Evolutionary conservation across 1,140 invertebrate species (phyloP).

Genomic region (Conus betulinus): DNA sequence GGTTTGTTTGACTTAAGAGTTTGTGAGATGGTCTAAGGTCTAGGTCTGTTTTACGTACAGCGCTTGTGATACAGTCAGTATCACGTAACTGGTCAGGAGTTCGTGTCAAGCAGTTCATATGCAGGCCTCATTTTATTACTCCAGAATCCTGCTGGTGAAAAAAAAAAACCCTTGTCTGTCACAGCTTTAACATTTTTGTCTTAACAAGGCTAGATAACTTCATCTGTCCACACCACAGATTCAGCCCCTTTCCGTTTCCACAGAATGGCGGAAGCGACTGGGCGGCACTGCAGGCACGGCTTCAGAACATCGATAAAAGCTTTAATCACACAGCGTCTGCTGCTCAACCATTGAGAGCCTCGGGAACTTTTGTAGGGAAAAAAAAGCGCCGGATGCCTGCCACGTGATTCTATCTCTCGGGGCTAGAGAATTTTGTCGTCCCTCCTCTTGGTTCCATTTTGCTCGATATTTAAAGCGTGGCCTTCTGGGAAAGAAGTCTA

Average conservation of each 20-base stretch:
- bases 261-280: not conserved
- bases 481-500: not conserved
- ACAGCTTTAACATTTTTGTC: not conserved
- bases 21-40: too few relatives aligned
- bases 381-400: not conserved
- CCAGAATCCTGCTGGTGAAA: not conserved
- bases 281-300: not conserved
- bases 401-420: not conserved
- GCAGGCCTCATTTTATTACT: not conserved
- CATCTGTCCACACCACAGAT: not conserved
- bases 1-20: too few relatives aligned
- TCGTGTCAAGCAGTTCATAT: too few relatives aligned
- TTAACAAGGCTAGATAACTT: not conserved
- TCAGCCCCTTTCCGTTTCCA: not conserved
- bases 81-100: too few relatives aligned
- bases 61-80: too few relatives aligned
- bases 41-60: too few relatives aligned
- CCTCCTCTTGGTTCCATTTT: not conserved
- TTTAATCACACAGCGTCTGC: not conserved
- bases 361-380: not conserved
- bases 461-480: too few relatives aligned
- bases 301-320: not conserved
- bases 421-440: not conserved
- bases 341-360: not conserved
- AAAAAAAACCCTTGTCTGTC: not conserved